Conservation (phyloP, 2,888 invertebrate genomes). For the Chloromyia formosa region DNA sequence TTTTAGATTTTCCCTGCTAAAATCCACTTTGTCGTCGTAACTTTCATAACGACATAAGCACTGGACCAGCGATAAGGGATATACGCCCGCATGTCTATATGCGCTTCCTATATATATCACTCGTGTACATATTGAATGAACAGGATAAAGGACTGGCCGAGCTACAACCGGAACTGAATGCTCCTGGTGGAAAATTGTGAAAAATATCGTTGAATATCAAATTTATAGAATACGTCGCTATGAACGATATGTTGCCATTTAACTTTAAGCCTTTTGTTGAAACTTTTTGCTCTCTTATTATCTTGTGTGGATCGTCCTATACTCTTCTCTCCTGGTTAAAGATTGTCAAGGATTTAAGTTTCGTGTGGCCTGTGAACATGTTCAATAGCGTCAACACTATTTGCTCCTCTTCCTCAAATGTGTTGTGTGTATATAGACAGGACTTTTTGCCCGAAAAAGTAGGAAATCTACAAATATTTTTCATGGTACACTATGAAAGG, state of each 20-base stretch:
- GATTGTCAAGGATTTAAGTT: too few relatives aligned
- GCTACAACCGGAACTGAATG: slow-evolving; percentile 6
- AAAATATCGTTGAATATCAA: slow-evolving; percentile 20
- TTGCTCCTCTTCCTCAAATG: too few relatives aligned
- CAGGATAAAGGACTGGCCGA: slow-evolving; percentile 6
- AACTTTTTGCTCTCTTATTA: neutral
- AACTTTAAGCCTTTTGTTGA: neutral
- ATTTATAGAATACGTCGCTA: slow-evolving; percentile 8
- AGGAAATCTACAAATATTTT: too few relatives aligned
- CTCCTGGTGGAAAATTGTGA: slow-evolving; percentile 30
- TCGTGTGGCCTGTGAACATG: too few relatives aligned
- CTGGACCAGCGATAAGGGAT: neutral
- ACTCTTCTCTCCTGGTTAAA: too few relatives aligned
- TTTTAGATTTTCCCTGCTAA: slow-evolving; percentile 7
- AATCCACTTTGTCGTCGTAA: slow-evolving; percentile 26
- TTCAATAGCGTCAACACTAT: too few relatives aligned
- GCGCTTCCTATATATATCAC: neutral
- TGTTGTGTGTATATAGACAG: too few relatives aligned
- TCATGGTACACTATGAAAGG: too few relatives aligned
- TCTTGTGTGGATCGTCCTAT: too few relatives aligned
- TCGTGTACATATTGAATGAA: neutral
- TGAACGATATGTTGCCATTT: slow-evolving; percentile 26
- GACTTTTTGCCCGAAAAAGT: too few relatives aligned
- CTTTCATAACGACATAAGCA: slow-evolving; percentile 6
- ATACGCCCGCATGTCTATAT: neutral